Evolutionary conservation across 2,797 vertebrate species (phyloP).

Genomic region (Geotrypetes seraphini): DNA sequence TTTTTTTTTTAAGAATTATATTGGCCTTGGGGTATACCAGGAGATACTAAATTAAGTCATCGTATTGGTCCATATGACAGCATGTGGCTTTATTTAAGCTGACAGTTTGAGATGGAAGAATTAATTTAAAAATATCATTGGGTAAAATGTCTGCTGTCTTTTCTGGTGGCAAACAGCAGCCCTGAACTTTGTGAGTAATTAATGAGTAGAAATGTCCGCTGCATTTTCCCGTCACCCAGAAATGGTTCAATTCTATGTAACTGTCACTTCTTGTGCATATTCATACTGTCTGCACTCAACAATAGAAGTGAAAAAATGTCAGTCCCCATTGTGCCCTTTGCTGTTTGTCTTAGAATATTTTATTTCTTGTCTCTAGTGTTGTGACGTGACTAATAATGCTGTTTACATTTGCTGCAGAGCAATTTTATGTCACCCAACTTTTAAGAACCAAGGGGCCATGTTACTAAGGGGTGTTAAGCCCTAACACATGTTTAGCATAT

Average conservation of each 20-base stretch:
- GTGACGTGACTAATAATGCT: no score
- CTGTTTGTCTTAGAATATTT: background rate
- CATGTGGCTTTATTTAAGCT: background rate
- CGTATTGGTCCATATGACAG: conserved; percentile 10
- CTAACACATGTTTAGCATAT: no score
- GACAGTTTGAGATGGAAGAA: conserved; percentile 1
- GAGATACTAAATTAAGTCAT: conserved; percentile 6
- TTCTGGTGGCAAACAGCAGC: background rate
- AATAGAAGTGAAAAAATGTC: no score
- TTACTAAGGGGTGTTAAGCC: no score
- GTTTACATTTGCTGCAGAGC: no score
- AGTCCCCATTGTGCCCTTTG: accelerated
- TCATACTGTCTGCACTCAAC: background rate
- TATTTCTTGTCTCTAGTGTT: no score
- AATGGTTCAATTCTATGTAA: background rate
- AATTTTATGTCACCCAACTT: no score
- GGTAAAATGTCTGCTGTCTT: conserved; percentile 4
- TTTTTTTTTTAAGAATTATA: no score
- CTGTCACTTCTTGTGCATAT: background rate
- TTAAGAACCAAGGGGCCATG: no score
- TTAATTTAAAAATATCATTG: conserved; percentile 1
- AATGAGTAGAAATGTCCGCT: conserved; percentile 1
- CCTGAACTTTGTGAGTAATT: conserved; percentile 4
- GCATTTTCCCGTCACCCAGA: background rate
- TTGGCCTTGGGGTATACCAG: background rate